Percentiles rank a stretch among this genome's conserved stretches.
These are phyloP conservation scores for Hypolimnas misippus DNA, from an alignment of 2,888 invertebrate genomes.

Conservation along the genomic window DNA sequence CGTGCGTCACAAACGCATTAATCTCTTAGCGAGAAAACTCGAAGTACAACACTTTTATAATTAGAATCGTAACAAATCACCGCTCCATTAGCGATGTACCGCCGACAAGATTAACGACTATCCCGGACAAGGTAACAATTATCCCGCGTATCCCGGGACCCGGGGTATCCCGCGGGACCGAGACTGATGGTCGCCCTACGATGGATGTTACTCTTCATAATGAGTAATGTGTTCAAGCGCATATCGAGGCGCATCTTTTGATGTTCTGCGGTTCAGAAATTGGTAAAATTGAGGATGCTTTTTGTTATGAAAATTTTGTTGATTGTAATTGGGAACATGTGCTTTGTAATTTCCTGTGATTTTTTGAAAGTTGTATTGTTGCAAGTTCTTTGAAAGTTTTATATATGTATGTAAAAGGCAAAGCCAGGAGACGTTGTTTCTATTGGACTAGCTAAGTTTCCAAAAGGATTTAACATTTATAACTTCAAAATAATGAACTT, in stretches of 20 bases:
- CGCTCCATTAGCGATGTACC: slow-evolving; percentile 65
- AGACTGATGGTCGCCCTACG: slow-evolving; percentile 50
- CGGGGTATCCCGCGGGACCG: slow-evolving; percentile 51
- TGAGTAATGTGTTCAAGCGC: slow-evolving; percentile 45
- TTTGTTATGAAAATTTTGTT: background rate
- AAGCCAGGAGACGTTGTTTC: too few relatives aligned
- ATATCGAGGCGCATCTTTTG: slow-evolving; percentile 42
- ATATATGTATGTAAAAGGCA: too few relatives aligned
- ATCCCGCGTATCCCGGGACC: slow-evolving; percentile 51
- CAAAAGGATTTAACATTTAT: too few relatives aligned
- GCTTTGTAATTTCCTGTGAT: background rate
- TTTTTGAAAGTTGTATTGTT: background rate
- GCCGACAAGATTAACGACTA: slow-evolving; percentile 65
- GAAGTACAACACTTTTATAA: slow-evolving; percentile 48
- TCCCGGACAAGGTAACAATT: slow-evolving; percentile 69
- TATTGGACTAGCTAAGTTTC: too few relatives aligned
- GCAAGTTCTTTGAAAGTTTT: too few relatives aligned
- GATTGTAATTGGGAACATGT: slow-evolving; percentile 2
- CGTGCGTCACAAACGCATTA: slow-evolving; percentile 31
- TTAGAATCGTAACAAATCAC: slow-evolving; percentile 68
- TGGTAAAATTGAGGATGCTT: slow-evolving; percentile 35
- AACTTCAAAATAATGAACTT: too few relatives aligned
- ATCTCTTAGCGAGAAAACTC: slow-evolving; percentile 35
- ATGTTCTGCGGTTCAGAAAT: slow-evolving; percentile 49
- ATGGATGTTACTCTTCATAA: slow-evolving; percentile 44